A percentile compares a stretch with the other conserved stretches of the same genome.
These are phyloP conservation scores for Hippocampus barbouri DNA, from an alignment of 2,113 vertebrate species.

Conservation along the genomic window DNA sequence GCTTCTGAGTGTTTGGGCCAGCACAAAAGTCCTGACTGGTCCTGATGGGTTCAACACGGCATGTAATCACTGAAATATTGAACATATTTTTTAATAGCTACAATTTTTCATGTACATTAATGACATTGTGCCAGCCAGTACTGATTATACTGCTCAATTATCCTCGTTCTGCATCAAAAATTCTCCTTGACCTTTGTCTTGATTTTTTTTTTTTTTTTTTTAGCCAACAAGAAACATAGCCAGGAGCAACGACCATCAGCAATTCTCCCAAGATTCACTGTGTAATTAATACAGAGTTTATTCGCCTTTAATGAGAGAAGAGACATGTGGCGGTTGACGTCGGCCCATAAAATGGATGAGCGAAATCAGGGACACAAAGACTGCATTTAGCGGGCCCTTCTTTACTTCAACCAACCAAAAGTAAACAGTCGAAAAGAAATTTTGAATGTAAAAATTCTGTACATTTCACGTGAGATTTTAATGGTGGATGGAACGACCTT, in stretches of 20 bases:
- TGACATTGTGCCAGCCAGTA: no score
- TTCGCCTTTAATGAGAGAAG: not conserved
- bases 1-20: no score
- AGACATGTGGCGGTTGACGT: not conserved
- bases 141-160: not conserved
- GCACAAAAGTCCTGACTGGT: no score
- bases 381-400: not conserved
- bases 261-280: not conserved
- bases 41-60: no score
- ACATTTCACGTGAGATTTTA: no score
- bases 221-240: slow-evolving; percentile 47
- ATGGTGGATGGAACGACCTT: not conserved
- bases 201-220: not conserved
- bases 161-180: not conserved
- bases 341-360: not conserved
- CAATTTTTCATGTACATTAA: no score
- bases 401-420: not conserved
- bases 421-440: not conserved
- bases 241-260: not conserved
- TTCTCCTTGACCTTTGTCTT: not conserved
- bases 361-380: not conserved
- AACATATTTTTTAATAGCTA: no score
- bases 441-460: not conserved
- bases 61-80: no score
- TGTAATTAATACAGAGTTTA: not conserved